phyloP scores from a whole-genome alignment of 30 jellyfish, hydroid and myxozoan genomes.

The Aurelia aurita region DNA sequence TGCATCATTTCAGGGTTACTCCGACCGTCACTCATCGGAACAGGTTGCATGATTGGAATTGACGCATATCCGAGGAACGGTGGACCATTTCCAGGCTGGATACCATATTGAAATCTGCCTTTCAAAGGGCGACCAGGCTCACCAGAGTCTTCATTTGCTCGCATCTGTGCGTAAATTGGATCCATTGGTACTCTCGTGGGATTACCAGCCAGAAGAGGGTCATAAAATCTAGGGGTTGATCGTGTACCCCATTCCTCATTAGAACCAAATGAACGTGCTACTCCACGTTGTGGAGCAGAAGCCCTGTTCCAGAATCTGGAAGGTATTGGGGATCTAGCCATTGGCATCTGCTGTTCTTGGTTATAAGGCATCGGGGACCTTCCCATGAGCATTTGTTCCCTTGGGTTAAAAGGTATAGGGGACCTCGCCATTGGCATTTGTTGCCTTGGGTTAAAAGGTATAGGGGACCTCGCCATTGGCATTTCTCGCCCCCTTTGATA shows the following conservation, averaged over 20 bases:
- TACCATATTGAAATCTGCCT: conserved; percentile 50
- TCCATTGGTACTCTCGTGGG: conserved; percentile 44
- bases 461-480: background rate
- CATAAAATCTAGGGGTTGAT: conserved; percentile 19
- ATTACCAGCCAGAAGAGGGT: conserved; percentile 38
- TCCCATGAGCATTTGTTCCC: background rate
- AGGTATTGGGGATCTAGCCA: background rate
- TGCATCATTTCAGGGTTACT: background rate
- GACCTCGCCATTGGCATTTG: background rate
- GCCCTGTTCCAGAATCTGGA: background rate
- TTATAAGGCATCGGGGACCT: background rate
- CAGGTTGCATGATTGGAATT: conserved; percentile 84
- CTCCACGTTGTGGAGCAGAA: conserved; percentile 29
- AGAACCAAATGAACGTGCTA: conserved; percentile 28
- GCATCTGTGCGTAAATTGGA: conserved; percentile 47
- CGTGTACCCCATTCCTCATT: conserved; percentile 43
- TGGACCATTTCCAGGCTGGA: conserved; percentile 59
- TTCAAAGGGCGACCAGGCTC: conserved; percentile 54
- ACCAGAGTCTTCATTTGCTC: conserved; percentile 34
- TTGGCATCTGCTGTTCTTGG: background rate
- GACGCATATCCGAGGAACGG: conserved; percentile 87
- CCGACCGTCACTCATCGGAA: conserved; percentile 45
- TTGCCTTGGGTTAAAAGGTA: background rate
- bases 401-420: background rate
- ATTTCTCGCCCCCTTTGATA: background rate